A percentile compares a stretch with the other conserved stretches of the same genome.
Evolutionary conservation across 1,140 invertebrate genomes (phyloP).

Genomic region (Leptinotarsa undecemlineata): DNA sequence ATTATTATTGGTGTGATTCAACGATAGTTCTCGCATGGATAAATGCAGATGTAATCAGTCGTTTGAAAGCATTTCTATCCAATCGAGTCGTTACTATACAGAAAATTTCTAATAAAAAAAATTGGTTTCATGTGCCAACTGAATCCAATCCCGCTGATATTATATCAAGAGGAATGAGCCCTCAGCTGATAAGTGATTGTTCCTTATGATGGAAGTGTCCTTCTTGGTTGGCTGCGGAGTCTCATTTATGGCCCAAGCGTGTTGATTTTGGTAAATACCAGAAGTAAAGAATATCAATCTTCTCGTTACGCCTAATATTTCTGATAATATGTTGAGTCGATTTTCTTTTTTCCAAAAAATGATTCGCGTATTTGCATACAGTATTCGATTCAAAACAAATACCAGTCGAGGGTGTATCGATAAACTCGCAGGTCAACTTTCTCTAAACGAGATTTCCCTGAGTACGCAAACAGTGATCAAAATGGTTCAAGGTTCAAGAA

Average conservation of each 20-base stretch:
- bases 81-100: slow-evolving; percentile 53
- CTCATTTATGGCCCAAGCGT: neutral
- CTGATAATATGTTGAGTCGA: too few relatives aligned
- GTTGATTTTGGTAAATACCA: neutral
- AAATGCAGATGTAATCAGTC: slow-evolving; percentile 41
- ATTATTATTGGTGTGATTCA: slow-evolving; percentile 54
- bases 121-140: slow-evolving; percentile 55
- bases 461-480: too few relatives aligned
- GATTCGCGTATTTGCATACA: too few relatives aligned
- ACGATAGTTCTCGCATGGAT: slow-evolving; percentile 55
- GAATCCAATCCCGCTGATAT: slow-evolving; percentile 52
- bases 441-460: too few relatives aligned
- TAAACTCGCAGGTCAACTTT: too few relatives aligned
- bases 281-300: neutral
- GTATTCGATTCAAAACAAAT: too few relatives aligned
- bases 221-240: slow-evolving; percentile 8
- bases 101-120: slow-evolving; percentile 27
- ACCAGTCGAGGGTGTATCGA: too few relatives aligned
- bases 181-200: slow-evolving; percentile 7
- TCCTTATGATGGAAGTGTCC: slow-evolving; percentile 32
- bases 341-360: too few relatives aligned
- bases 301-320: too few relatives aligned
- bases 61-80: slow-evolving; percentile 51
- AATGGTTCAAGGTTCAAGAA: neutral
- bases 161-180: slow-evolving; percentile 38